Evolutionary conservation across 2,797 vertebrate species (phyloP).

Genomic region (Sebastes iracundus): DNA sequence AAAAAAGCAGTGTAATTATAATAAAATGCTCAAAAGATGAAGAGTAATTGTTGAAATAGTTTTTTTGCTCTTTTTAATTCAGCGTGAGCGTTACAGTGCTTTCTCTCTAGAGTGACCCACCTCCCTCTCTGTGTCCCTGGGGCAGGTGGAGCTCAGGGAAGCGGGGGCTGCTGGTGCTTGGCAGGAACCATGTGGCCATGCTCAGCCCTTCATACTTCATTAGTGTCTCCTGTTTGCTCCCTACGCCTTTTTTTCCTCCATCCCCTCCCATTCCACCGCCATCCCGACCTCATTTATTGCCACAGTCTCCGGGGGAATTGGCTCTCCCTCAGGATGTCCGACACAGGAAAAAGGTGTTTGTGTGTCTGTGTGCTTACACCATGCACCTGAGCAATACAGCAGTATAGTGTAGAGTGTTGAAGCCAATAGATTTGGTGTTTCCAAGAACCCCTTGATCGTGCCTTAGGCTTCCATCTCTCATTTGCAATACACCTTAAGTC

Average conservation of each 20-base stretch:
- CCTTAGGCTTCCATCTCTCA: not conserved
- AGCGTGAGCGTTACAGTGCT: not conserved
- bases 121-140: slow-evolving; percentile 39
- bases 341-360: slow-evolving; percentile 36
- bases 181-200: slow-evolving; percentile 68
- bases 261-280: slow-evolving; percentile 18
- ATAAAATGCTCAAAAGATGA: slow-evolving; percentile 20
- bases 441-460: not conserved
- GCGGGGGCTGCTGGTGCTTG: slow-evolving; percentile 44
- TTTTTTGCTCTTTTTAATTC: slow-evolving; percentile 30
- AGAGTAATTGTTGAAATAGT: slow-evolving; percentile 11
- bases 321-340: slow-evolving; percentile 41
- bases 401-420: not conserved
- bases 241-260: slow-evolving; percentile 17
- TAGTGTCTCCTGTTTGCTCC: slow-evolving; percentile 68
- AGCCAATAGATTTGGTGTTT: not conserved
- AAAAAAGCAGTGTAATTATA: slow-evolving; percentile 49
- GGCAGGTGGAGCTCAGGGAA: slow-evolving; percentile 47
- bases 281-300: slow-evolving; percentile 57
- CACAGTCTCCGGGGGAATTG: slow-evolving; percentile 51
- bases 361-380: not conserved
- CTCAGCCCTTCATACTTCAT: slow-evolving; percentile 79
- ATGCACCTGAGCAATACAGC: not conserved
- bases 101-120: slow-evolving; percentile 26
- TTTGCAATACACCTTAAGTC: not conserved